A percentile compares a stretch with the other conserved stretches of the same genome.
phyloP scores from a whole-genome alignment of 2,797 vertebrate genomes.

The Catamblyrhynchus diadema region DNA sequence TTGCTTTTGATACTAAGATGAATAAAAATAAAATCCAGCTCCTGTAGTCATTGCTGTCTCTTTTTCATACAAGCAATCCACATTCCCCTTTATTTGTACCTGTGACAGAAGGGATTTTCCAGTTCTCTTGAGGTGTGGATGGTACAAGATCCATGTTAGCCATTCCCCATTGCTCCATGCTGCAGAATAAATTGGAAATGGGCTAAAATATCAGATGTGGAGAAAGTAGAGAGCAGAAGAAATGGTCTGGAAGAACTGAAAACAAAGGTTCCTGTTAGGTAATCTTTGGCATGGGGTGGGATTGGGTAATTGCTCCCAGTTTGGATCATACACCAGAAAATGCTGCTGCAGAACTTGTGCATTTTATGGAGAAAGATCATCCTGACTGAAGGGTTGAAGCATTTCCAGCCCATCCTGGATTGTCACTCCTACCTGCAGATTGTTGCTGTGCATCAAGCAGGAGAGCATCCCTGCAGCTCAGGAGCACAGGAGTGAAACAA shows the following conservation, averaged over 20 bases:
- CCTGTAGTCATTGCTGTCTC: neutral
- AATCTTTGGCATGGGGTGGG: neutral
- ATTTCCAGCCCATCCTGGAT: neutral
- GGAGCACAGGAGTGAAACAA: neutral
- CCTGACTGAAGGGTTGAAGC: neutral
- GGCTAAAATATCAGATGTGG: neutral
- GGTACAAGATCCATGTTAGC: neutral
- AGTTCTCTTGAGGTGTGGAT: neutral
- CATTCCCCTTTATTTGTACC: neutral
- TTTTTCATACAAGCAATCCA: neutral
- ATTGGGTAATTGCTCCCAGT: neutral
- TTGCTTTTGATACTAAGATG: neutral
- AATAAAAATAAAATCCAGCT: neutral
- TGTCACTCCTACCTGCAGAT: neutral
- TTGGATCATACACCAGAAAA: neutral
- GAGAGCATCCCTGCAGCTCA: neutral
- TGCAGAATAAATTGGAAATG: neutral
- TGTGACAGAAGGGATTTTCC: neutral
- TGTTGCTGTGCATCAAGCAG: neutral
- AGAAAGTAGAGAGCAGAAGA: neutral
- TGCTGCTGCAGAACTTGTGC: neutral
- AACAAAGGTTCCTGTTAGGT: neutral
- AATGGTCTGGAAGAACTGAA: neutral
- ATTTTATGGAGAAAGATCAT: neutral
- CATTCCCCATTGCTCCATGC: neutral